A percentile compares a stretch with the other conserved stretches of the same genome.
phyloP scores from a whole-genome alignment of 2,113 vertebrate genomes.

The Mus musculus region DNA sequence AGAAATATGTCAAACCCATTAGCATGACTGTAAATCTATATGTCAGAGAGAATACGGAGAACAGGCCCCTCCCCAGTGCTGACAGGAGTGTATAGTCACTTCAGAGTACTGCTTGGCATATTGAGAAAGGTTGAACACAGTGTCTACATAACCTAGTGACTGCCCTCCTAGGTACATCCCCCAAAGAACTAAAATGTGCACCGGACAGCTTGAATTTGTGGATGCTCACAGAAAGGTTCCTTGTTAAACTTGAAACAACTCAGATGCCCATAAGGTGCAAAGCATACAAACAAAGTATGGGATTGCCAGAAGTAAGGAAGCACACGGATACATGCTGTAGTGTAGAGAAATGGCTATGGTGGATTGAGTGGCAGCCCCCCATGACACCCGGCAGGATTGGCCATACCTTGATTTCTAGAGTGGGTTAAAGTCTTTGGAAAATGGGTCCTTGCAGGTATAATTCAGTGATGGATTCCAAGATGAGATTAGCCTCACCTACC shows the following conservation, averaged over 20 bases:
- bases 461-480: not conserved
- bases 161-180: too few species aligned
- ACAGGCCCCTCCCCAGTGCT: not conserved
- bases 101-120: not conserved
- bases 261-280: not conserved
- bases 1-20: not conserved
- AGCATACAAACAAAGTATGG: not conserved
- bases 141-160: not conserved
- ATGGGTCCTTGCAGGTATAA: not conserved
- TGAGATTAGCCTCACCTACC: not conserved
- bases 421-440: not conserved
- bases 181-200: not conserved
- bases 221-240: not conserved
- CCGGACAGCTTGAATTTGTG: not conserved
- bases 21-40: not conserved
- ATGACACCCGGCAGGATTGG: not conserved
- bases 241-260: not conserved
- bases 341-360: not conserved
- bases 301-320: not conserved
- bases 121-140: not conserved
- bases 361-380: not conserved
- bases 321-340: not conserved
- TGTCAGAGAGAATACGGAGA: not conserved
- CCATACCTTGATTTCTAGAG: constrained; percentile 9
- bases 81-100: not conserved